Conservation (phyloP, 1,140 invertebrate genomes). For the Drosophila littoralis region DNA sequence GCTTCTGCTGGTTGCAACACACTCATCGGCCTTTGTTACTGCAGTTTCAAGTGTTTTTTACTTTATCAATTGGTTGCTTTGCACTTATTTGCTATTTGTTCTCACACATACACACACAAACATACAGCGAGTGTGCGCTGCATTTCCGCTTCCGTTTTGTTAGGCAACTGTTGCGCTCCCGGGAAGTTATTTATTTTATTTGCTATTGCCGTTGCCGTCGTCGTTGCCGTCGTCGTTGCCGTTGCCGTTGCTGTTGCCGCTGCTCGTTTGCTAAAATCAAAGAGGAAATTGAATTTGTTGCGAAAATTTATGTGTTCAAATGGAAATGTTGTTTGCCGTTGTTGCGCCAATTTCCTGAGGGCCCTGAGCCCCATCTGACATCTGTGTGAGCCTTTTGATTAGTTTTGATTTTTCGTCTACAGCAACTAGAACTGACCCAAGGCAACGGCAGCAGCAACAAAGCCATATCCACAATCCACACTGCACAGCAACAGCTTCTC, state of each 20-base stretch:
- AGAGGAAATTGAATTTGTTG: constrained; percentile 83
- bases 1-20: constrained; percentile 58
- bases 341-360: constrained; percentile 73
- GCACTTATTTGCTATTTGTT: constrained; percentile 83
- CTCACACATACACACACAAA: constrained; percentile 48
- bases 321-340: constrained; percentile 80
- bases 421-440: constrained; percentile 39
- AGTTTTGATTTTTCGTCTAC: constrained; percentile 59
- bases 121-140: constrained; percentile 47
- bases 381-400: constrained; percentile 60
- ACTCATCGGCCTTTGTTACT: constrained; percentile 73
- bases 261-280: constrained; percentile 80
- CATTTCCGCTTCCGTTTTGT: constrained; percentile 78
- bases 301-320: constrained; percentile 79
- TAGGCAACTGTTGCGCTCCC: constrained; percentile 78
- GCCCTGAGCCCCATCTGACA: constrained; percentile 30
- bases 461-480: not conserved
- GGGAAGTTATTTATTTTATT: constrained; percentile 83
- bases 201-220: constrained; percentile 50
- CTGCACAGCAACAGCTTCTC: constrained; percentile 19
- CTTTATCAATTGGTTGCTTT: constrained; percentile 83
- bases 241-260: constrained; percentile 34
- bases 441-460: constrained; percentile 6
- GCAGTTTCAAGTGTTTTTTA: constrained; percentile 80
- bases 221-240: constrained; percentile 17